Conservation (phyloP, 2,113 vertebrate species). For the Hippocampus mohnikei region DNA sequence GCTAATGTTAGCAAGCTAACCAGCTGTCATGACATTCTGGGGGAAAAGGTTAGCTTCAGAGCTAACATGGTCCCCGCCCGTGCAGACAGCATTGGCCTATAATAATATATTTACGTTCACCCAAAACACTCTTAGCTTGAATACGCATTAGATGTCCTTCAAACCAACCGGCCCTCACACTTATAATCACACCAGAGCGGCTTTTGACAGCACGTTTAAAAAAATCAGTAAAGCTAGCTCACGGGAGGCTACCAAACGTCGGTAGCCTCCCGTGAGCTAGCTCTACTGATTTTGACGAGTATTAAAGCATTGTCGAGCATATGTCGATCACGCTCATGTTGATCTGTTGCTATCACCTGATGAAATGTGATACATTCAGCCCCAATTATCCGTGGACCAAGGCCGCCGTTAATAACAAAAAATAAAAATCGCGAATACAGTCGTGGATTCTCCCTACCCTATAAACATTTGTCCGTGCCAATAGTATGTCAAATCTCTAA, state of each 20-base stretch:
- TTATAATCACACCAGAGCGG: not conserved
- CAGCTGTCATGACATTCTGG: constrained; percentile 39
- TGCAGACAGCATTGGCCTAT: not conserved
- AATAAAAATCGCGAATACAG: too few species aligned
- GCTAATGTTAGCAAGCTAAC: constrained; percentile 41
- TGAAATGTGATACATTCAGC: not conserved
- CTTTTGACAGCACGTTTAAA: not conserved
- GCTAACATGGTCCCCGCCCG: constrained; percentile 13
- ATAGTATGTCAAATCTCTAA: too few species aligned
- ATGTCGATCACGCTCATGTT: not conserved
- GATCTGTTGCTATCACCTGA: not conserved
- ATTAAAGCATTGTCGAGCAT: not conserved
- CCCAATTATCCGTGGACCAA: not conserved
- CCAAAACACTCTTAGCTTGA: too few species aligned
- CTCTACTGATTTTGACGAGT: not conserved
- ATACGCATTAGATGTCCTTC: not conserved
- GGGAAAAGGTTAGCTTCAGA: constrained; percentile 14
- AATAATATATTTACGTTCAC: not conserved
- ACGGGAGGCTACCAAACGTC: too few species aligned
- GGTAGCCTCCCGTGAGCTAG: not conserved
- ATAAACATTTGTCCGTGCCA: not conserved
- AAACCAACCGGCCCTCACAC: accelerated
- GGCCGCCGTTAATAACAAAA: not conserved
- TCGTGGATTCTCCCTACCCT: too few species aligned
- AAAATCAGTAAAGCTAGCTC: too few species aligned